phyloP scores from a whole-genome alignment of 92 coral and sea anemone genomes.

The Actinernus sp. region DNA sequence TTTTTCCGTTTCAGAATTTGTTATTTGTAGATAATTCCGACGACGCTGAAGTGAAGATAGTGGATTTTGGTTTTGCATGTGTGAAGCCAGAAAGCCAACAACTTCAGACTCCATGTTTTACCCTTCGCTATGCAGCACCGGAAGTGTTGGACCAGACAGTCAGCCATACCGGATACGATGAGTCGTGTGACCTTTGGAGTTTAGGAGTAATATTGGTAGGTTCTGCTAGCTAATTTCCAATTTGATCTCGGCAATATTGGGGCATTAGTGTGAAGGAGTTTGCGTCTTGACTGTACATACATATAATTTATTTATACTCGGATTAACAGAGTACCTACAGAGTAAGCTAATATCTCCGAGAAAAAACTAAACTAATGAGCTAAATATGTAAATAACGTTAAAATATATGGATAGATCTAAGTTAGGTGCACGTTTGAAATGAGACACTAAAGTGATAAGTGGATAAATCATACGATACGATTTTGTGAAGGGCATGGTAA shows the following conservation, averaged over 20 bases:
- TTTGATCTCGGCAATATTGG: too few species aligned
- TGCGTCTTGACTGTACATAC: too few species aligned
- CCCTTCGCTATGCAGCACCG: constrained; percentile 94
- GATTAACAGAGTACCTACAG: too few species aligned
- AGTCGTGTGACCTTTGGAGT: constrained; percentile 98
- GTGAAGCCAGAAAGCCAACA: constrained; percentile 95
- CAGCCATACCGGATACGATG: constrained; percentile 86
- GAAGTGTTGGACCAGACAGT: constrained; percentile 89
- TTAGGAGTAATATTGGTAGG: constrained; percentile 98
- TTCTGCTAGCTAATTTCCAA: neutral
- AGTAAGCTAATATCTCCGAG: neutral
- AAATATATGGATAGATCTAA: too few species aligned
- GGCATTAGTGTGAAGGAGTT: too few species aligned
- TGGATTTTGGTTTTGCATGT: constrained; percentile 99
- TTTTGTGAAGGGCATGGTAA: too few species aligned
- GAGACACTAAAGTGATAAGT: too few species aligned
- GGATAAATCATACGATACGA: too few species aligned
- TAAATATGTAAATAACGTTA: too few species aligned
- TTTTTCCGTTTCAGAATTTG: constrained; percentile 95
- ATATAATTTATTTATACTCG: too few species aligned
- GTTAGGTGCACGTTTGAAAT: too few species aligned
- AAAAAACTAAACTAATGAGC: too few species aligned
- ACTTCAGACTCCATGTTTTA: constrained; percentile 96
- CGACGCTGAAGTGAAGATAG: constrained; percentile 91
- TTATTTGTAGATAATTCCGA: constrained; percentile 90